phyloP scores from a whole-genome alignment of 2,797 vertebrate species.

The Pampus argenteus region DNA sequence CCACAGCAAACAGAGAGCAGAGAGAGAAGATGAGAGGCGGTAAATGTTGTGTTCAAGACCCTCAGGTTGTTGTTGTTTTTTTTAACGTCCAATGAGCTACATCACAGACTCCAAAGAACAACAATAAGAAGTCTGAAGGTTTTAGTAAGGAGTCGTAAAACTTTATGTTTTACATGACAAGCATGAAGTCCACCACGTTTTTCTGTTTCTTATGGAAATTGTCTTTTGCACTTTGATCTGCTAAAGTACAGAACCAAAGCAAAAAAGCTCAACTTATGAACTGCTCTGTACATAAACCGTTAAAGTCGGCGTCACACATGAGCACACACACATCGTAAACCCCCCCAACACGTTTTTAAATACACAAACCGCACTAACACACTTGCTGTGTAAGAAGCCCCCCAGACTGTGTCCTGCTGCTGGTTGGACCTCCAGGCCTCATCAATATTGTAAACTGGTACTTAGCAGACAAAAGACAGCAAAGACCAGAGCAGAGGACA shows the following conservation, averaged over 20 bases:
- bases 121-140: neutral
- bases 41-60: conserved; percentile 9
- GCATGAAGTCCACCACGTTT: too few relatives aligned
- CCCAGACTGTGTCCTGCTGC: conserved; percentile 73
- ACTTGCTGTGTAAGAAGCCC: conserved; percentile 62
- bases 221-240: too few relatives aligned
- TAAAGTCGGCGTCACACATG: conserved; percentile 36
- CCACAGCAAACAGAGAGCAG: neutral
- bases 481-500: conserved; percentile 77
- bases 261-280: neutral
- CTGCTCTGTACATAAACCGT: neutral
- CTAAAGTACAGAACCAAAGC: neutral
- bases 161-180: too few relatives aligned
- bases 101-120: conserved; percentile 11
- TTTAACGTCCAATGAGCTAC: conserved; percentile 26
- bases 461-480: conserved; percentile 86
- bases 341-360: conserved; percentile 55
- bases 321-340: conserved; percentile 47
- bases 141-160: neutral
- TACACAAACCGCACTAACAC: conserved; percentile 68
- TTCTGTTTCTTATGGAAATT: too few relatives aligned
- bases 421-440: conserved; percentile 78
- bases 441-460: conserved; percentile 87
- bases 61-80: conserved; percentile 31
- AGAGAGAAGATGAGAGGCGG: conserved; percentile 5